phyloP scores from a whole-genome alignment of 2,797 vertebrate genomes.

The Acestrorhynchus altus region DNA sequence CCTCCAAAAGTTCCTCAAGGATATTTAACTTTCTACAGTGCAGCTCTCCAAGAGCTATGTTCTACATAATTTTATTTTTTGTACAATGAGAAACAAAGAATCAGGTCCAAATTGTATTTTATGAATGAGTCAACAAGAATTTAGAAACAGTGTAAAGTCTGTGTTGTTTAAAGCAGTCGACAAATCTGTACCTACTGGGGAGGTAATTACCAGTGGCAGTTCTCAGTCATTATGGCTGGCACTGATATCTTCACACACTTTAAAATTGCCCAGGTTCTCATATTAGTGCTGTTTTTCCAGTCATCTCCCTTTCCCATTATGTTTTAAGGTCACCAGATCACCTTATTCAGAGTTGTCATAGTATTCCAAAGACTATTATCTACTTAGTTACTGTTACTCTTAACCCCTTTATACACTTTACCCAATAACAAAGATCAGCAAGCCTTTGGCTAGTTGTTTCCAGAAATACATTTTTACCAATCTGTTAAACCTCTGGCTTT shows the following conservation, averaged over 20 bases:
- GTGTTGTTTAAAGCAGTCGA: slow-evolving; percentile 48
- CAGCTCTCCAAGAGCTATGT: no score
- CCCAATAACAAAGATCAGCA: background rate
- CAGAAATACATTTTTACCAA: background rate
- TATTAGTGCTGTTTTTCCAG: slow-evolving; percentile 37
- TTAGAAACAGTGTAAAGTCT: no score
- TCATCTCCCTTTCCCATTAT: slow-evolving; percentile 24
- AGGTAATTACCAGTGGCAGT: slow-evolving; percentile 54
- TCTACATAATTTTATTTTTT: no score
- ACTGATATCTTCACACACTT: slow-evolving; percentile 38
- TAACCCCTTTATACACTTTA: background rate
- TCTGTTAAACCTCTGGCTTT: background rate
- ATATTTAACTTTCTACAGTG: no score
- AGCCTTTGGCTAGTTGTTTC: background rate
- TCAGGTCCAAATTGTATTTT: no score
- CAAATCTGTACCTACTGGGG: slow-evolving; percentile 49
- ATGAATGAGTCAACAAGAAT: no score
- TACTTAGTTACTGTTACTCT: background rate
- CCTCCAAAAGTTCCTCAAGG: no score
- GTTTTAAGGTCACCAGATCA: background rate
- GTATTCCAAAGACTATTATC: background rate
- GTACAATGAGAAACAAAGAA: no score
- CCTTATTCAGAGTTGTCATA: background rate
- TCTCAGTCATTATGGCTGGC: slow-evolving; percentile 31
- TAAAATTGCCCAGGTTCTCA: slow-evolving; percentile 40